Base-by-base conservation (phyloP, 2,113 vertebrate genomes). In the Dermatemys mawii region DNA sequence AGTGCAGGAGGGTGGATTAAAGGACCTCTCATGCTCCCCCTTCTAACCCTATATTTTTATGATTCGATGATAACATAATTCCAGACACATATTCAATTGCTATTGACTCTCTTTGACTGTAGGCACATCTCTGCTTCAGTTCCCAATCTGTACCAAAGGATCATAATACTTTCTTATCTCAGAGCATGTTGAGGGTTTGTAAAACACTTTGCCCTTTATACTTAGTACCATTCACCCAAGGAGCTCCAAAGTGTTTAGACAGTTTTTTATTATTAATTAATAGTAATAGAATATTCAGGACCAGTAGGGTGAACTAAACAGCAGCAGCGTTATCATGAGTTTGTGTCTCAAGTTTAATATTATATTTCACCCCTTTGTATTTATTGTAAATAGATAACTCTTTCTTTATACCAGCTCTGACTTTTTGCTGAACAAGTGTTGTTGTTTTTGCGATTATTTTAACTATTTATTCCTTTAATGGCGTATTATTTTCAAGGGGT, bases 391-490 rank as follows among this genome's bases (percentile, higher is more conserved):
- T 89, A 57, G 50, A 29, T 2, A 49, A 8, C 44, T 57, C 11
- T n/a, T 54, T 73, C 93, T 96, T 83, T 90, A 54, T 3, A 90
- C 86, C 93, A 87, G 94, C 11, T 76, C 44, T 11, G 41, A 60
- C 82, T 75, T 48, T 53, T 73, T 54, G 38, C 83, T 81, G 93
- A 92, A 83, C 6, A 1, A 94, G 94, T 90, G 38, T 97, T 91
- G 51, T 93, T 87, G 38, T 27, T 87, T 54, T 94, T 97, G 11
- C 41, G 49, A 84, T 95, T 83, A 60, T 84, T 60, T 63, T 88
- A 96, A 91, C 93, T 93, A 94, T 91, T 96, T 97, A 95, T 97
- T 96, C 94, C 92, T 97, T 95, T 94, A 96, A 67, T 93, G 95
- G 95, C 91, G 95, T 91, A 96, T 97, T 95, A 84, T 93, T 97